phyloP scores from a whole-genome alignment of 2,888 invertebrate species.

The Chloromyia formosa region DNA sequence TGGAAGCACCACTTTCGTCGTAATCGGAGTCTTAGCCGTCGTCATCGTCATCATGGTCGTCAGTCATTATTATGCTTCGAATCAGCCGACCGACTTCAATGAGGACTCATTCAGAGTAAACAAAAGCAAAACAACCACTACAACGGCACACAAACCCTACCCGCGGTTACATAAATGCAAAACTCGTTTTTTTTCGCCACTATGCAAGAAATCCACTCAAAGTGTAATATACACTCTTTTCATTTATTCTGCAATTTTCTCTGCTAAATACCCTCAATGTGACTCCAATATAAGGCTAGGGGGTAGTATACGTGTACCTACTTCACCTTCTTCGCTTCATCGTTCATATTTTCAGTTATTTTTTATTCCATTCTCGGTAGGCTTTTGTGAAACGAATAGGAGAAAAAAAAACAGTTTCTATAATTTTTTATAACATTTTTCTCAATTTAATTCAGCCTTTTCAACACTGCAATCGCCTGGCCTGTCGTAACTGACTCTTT shows the following conservation, averaged over 20 bases:
- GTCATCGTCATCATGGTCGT: neutral
- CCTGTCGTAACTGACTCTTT: slow-evolving; percentile 23
- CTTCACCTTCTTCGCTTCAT: slow-evolving; percentile 38
- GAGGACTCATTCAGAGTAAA: slow-evolving; percentile 22
- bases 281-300: neutral
- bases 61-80: neutral
- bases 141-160: neutral
- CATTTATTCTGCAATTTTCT: slow-evolving; percentile 24
- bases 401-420: slow-evolving; percentile 8
- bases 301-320: neutral
- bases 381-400: slow-evolving; percentile 8
- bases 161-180: slow-evolving; percentile 19
- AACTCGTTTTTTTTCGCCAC: slow-evolving; percentile 17
- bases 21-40: neutral
- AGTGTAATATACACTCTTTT: slow-evolving; percentile 44
- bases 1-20: slow-evolving; percentile 26
- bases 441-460: slow-evolving; percentile 14
- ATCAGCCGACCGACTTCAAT: slow-evolving; percentile 5
- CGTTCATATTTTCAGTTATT: slow-evolving; percentile 7
- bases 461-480: slow-evolving; percentile 21
- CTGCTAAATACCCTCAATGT: neutral
- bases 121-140: neutral
- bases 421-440: slow-evolving; percentile 19
- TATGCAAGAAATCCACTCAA: slow-evolving; percentile 35
- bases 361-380: neutral